Evolutionary conservation across 2,113 vertebrate species (phyloP).

Genomic region (Thamnophis sirtalis): DNA sequence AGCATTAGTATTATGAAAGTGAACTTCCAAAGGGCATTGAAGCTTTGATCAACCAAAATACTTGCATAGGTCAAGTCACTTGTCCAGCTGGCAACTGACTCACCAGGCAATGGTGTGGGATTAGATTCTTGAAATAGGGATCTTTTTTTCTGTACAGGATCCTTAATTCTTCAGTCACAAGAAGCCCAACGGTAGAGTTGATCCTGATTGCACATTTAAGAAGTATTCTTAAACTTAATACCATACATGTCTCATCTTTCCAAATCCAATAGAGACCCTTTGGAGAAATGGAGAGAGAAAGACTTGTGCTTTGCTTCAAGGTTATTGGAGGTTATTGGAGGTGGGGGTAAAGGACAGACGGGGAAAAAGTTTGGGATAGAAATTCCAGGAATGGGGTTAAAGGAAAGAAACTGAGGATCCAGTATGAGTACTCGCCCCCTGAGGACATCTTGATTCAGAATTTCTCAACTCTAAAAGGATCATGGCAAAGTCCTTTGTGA

Average conservation of each 20-base stretch:
- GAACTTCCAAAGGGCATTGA: background rate
- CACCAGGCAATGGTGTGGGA: background rate
- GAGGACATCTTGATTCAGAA: background rate
- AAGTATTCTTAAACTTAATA: background rate
- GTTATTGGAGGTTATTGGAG: background rate
- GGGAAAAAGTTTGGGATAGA: background rate
- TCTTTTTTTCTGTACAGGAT: background rate
- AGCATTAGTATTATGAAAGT: background rate
- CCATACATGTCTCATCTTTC: background rate
- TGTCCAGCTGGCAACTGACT: background rate
- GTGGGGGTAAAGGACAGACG: background rate
- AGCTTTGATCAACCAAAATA: background rate
- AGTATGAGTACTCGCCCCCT: background rate
- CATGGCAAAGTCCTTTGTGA: background rate
- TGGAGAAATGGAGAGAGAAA: background rate
- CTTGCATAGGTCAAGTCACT: background rate
- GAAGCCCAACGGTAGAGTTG: background rate
- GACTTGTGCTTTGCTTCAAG: background rate
- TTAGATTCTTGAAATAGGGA: background rate
- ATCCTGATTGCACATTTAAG: background rate
- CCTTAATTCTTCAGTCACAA: background rate
- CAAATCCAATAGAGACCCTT: background rate
- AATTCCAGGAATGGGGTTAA: background rate
- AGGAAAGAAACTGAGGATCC: background rate
- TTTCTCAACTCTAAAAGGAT: background rate